These are phyloP conservation scores for Cardiocondyla obscurior DNA, from an alignment of 1,140 invertebrate species.

Conservation along the genomic window DNA sequence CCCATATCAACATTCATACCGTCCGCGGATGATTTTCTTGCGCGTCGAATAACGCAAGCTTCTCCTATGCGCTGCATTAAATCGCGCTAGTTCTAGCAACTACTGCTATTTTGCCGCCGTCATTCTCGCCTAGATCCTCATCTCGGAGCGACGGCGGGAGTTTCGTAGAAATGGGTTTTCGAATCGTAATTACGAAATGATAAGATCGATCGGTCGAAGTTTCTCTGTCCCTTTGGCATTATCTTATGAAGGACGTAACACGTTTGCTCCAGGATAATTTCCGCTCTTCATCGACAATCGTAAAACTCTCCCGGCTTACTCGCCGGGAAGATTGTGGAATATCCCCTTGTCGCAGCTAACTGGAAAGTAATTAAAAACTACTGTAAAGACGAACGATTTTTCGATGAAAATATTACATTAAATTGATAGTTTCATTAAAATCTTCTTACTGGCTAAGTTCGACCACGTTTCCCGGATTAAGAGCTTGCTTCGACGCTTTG, in stretches of 20 bases:
- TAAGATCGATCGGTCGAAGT: constrained; percentile 2
- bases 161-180: background rate
- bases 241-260: background rate
- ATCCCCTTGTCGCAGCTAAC: no score
- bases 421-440: background rate
- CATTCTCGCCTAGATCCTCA: background rate
- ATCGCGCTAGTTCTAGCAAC: background rate
- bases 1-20: background rate
- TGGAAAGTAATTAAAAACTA: background rate
- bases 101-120: background rate
- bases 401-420: background rate
- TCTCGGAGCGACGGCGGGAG: background rate
- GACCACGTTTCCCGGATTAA: background rate
- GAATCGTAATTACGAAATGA: background rate
- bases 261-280: background rate
- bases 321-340: background rate
- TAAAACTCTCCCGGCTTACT: background rate
- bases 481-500: background rate
- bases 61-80: background rate
- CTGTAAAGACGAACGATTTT: background rate
- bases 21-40: background rate
- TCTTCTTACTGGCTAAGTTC: no score
- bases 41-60: background rate
- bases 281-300: background rate
- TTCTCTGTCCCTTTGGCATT: background rate